Conservation (phyloP, 2,888 invertebrate genomes). For the Hemistola chrysoprasaria region DNA sequence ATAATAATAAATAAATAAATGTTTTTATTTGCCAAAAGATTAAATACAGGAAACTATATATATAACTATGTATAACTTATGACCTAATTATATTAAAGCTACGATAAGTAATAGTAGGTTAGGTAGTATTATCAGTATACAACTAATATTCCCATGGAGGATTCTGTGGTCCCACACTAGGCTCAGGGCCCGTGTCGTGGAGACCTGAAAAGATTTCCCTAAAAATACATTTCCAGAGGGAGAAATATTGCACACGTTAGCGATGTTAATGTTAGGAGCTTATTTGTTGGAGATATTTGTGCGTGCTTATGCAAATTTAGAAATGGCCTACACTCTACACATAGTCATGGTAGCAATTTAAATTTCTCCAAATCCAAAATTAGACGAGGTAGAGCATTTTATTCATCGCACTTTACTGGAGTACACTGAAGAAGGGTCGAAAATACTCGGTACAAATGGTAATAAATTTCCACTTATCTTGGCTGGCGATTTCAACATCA, state of each 20-base stretch:
- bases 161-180: too few species aligned
- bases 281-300: slow-evolving; percentile 32
- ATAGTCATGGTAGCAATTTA: slow-evolving; percentile 33
- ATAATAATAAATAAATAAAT: too few species aligned
- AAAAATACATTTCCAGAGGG: too few species aligned
- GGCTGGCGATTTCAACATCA: slow-evolving; percentile 32
- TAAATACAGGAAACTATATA: too few species aligned
- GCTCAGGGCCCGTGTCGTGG: too few species aligned
- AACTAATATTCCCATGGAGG: too few species aligned
- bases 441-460: slow-evolving; percentile 30
- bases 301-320: slow-evolving; percentile 30
- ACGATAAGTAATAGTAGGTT: too few species aligned
- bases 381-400: slow-evolving; percentile 34
- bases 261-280: slow-evolving; percentile 28
- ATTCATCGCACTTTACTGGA: slow-evolving; percentile 34
- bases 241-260: slow-evolving; percentile 28
- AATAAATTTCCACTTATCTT: slow-evolving; percentile 32
- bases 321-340: slow-evolving; percentile 31
- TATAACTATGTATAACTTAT: too few species aligned
- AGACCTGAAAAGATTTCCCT: too few species aligned
- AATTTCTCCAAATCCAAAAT: slow-evolving; percentile 35
- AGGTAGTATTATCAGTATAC: too few species aligned
- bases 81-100: too few species aligned
- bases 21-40: too few species aligned
- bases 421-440: slow-evolving; percentile 29